Evolutionary conservation across 2,797 vertebrate genomes (phyloP).

Genomic region (Sebastes melanostomus): DNA sequence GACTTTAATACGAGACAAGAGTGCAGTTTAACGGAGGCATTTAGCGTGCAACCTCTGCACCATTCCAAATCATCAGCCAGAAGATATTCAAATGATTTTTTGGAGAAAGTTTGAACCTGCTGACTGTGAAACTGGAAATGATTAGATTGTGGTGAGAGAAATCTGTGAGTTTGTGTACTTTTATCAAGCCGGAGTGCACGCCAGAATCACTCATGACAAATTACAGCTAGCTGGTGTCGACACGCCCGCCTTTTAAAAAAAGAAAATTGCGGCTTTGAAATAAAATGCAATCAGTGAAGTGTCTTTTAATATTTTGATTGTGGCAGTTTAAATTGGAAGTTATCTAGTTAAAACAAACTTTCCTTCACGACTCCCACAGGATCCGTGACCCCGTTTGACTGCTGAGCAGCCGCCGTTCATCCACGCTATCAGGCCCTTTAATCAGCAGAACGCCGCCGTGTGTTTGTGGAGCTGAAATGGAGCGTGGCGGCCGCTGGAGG

Average conservation of each 20-base stretch:
- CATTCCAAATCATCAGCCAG: conserved; percentile 31
- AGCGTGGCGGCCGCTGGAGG: conserved; percentile 61
- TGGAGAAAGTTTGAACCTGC: background rate
- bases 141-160: background rate
- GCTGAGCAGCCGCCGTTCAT: conserved; percentile 36
- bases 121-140: conserved; percentile 16
- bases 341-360: background rate
- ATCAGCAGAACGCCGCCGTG: conserved; percentile 69
- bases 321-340: background rate
- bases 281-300: background rate
- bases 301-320: background rate
- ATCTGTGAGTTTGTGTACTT: background rate
- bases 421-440: conserved; percentile 65
- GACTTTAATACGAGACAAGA: conserved; percentile 60
- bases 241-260: background rate
- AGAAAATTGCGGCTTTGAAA: conserved; percentile 6
- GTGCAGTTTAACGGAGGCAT: conserved; percentile 43
- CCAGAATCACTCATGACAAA: conserved; percentile 65
- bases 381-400: conserved; percentile 40
- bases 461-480: conserved; percentile 73
- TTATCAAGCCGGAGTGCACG: conserved; percentile 61
- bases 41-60: conserved; percentile 40
- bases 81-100: conserved; percentile 34
- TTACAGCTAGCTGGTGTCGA: background rate
- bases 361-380: background rate